Evolutionary conservation across 2,113 vertebrate species (phyloP), one percentile per base, ranked within the genome.

Genomic region (Sphyrna mokarran): DNA sequence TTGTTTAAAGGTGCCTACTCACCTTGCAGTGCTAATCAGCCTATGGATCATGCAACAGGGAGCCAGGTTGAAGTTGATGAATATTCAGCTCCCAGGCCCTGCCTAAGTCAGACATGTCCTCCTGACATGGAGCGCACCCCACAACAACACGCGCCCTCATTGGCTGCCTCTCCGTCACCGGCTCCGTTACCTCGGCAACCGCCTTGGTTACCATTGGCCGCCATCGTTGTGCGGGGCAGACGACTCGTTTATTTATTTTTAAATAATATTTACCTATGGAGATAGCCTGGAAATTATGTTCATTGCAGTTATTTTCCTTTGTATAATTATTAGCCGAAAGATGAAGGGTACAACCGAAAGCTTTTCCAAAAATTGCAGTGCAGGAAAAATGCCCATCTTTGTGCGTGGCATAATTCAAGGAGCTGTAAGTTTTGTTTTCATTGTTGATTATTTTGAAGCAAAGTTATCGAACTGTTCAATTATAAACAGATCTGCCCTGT

Each of bases 71-170:
- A 37, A 20, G 66, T 93, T 66, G 89, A 68, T 66, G 89, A 93
- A 33, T 93, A 37, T 66, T 93, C 61, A 66, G 89, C 58, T 93
- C 89, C 89, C 61, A 93, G 89, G 58, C 61, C 61, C 89, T 66
- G 89, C 61, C 89, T 93, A 61, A 93, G 89, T 93, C 89, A 93
- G 89, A 93, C 89, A 93, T 93, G 89, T 93, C 89, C 89, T 66
- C 61, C 63, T 93, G 33, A 66, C 89, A 93, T 18, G 61, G 33
- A 93, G 33, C 54, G 14, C 89, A 93, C 61, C 61, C 61, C 89
- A 0, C 89, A 66, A 68, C 33, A 93, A 93, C 61, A 6, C 89
- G n/a, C 89, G 20, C n/a, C 61, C 16, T 93, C 89, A 93, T 93
- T 93, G 89, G 89, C n/a, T 66, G 1, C 20, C 43, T 54, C 33